Base-by-base conservation (phyloP, 2,888 invertebrate species). In the Camponotus fellah region DNA sequence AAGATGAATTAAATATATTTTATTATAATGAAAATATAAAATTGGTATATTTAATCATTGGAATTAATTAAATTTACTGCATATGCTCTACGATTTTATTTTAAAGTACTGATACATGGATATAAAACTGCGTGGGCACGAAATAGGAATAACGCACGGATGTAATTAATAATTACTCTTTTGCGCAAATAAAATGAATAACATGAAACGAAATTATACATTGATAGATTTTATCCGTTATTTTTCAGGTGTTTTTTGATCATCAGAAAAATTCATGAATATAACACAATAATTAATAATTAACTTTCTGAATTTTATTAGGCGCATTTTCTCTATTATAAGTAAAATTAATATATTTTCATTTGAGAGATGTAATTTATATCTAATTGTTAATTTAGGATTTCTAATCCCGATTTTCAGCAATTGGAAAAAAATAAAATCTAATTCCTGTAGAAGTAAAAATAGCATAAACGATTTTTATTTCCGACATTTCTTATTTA, bases 221-320 rank as follows among this genome's bases (percentile, higher is more conserved):
- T 26, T n/a, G 43, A 34, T n/a, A 37, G 17, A 71, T 32, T 74
- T 60, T 58, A 10, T 32, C 26, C 37, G 4, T 6, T 53, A 17
- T 71, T 64, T 60, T 71, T 43, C 43, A 21, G 58, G 26, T 2
- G 26, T 26, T 26, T 26, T 26, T 26, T 37, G 65, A 12, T 40
- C n/a, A 21, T 34, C 49, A 37, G 43, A 34, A 62, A 62, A 62
- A 75, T 56, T 81, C 68, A 66, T 77, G 75, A 86, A 5, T n/a
- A 87, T 40, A 34, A 56, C 56, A 49, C 12, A 58, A n/a, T 74
- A 77, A 88, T 86, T 75, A 84, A 88, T 86, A 84, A 74, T 80
- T 49, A 56, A 72, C 17, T n/a, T 62, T 14, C 75, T 53, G 40
- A 69, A 56, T 77, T 26, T 69, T 9, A 68, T 49, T 66, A 46